These are phyloP conservation scores for Helicoverpa armigera DNA, from an alignment of 1,140 invertebrate genomes.

Conservation along the genomic window DNA sequence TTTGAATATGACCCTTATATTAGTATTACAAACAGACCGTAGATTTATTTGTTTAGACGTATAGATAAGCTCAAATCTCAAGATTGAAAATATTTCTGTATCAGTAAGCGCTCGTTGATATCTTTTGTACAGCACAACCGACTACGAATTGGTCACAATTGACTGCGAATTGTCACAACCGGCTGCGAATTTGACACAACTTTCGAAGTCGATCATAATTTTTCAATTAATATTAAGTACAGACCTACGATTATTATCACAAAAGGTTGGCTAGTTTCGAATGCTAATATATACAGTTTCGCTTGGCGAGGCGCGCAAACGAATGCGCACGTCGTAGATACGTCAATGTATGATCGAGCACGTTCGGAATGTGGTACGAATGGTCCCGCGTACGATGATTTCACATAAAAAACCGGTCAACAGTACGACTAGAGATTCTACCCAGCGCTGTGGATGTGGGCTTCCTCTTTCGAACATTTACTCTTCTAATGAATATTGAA, in stretches of 20 bases:
- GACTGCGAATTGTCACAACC: background rate
- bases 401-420: slow-evolving; percentile 44
- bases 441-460: slow-evolving; percentile 18
- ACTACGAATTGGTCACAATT: background rate
- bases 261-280: slow-evolving; percentile 43
- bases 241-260: slow-evolving; percentile 41
- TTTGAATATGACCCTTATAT: too few relatives aligned
- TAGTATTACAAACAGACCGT: background rate
- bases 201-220: slow-evolving; percentile 20
- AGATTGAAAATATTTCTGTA: background rate
- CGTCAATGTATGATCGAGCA: slow-evolving; percentile 51
- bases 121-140: slow-evolving; percentile 63
- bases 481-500: slow-evolving; percentile 41
- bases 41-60: too few relatives aligned
- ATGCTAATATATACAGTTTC: slow-evolving; percentile 46
- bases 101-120: slow-evolving; percentile 62
- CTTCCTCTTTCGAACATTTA: slow-evolving; percentile 33
- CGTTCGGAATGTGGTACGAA: slow-evolving; percentile 47
- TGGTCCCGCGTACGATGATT: slow-evolving; percentile 34
- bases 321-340: slow-evolving; percentile 28
- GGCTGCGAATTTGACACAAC: background rate
- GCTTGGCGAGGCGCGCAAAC: slow-evolving; percentile 40
- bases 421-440: slow-evolving; percentile 31
- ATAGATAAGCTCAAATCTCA: background rate
- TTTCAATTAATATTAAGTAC: slow-evolving; percentile 35